phyloP scores from a whole-genome alignment of 2,797 vertebrate genomes.

The Sebastes iracundus region DNA sequence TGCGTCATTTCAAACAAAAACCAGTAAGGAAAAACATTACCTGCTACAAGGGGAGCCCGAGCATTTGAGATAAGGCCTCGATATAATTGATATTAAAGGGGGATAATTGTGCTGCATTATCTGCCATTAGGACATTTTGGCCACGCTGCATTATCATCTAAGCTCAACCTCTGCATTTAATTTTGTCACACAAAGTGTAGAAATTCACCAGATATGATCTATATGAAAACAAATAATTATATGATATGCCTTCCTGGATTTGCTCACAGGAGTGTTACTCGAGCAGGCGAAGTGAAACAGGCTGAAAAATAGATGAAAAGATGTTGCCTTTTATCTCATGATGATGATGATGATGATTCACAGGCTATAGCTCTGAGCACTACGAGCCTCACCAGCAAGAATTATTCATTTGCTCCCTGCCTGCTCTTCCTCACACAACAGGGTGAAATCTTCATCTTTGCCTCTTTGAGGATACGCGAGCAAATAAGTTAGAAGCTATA shows the following conservation, averaged over 20 bases:
- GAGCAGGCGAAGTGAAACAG: slow-evolving; percentile 45
- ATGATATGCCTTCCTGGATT: slow-evolving; percentile 38
- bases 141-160: slow-evolving; percentile 43
- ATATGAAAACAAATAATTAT: slow-evolving; percentile 61
- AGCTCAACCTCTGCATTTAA: slow-evolving; percentile 44
- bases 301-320: slow-evolving; percentile 59
- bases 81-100: slow-evolving; percentile 66
- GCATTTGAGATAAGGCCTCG: slow-evolving; percentile 53
- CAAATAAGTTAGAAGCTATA: slow-evolving; percentile 28
- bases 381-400: slow-evolving; percentile 52
- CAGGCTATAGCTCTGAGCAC: slow-evolving; percentile 59
- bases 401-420: slow-evolving; percentile 60
- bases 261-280: slow-evolving; percentile 39
- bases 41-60: slow-evolving; percentile 40
- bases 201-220: slow-evolving; percentile 55
- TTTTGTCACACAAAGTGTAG: slow-evolving; percentile 34
- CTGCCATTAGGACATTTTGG: slow-evolving; percentile 61
- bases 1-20: slow-evolving; percentile 54
- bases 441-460: slow-evolving; percentile 40
- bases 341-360: slow-evolving; percentile 57
- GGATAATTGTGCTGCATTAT: slow-evolving; percentile 55
- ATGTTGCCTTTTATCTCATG: slow-evolving; percentile 63
- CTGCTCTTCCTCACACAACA: slow-evolving; percentile 33
- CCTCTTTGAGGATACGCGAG: slow-evolving; percentile 25
- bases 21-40: slow-evolving; percentile 32